Evolutionary conservation across 2,888 invertebrate genomes (phyloP).

Genomic region (Lymantria dispar): DNA sequence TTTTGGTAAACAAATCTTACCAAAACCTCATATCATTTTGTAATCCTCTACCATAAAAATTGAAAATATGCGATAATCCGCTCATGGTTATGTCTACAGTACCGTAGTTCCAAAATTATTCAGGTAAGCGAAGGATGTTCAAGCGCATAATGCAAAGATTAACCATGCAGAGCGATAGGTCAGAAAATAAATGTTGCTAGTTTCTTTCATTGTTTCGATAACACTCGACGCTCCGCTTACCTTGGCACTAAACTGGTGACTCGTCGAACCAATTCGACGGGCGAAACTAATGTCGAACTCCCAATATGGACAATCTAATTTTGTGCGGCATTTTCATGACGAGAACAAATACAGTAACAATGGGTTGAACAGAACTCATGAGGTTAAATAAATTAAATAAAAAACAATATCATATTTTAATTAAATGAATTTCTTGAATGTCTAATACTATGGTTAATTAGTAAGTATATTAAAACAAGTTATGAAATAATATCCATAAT

Average conservation of each 20-base stretch:
- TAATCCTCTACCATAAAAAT: not conserved
- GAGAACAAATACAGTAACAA: too few species aligned
- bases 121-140: constrained; percentile 29
- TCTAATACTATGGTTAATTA: too few species aligned
- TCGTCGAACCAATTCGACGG: not conserved
- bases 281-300: too few species aligned
- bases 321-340: too few species aligned
- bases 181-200: constrained; percentile 26
- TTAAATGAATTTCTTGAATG: too few species aligned
- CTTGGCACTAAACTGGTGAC: constrained; percentile 4
- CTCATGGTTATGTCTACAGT: not conserved
- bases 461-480: too few species aligned
- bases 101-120: constrained; percentile 35
- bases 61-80: not conserved
- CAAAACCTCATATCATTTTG: not conserved
- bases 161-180: constrained; percentile 52
- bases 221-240: constrained; percentile 21
- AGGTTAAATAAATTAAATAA: too few species aligned
- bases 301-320: too few species aligned
- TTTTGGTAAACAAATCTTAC: too few species aligned
- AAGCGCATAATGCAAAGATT: constrained; percentile 46
- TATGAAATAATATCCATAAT: too few species aligned
- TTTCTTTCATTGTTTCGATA: constrained; percentile 7
- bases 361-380: too few species aligned
- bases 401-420: too few species aligned